Conservation (phyloP, 2,113 vertebrate genomes). For the Microtus montanus region DNA sequence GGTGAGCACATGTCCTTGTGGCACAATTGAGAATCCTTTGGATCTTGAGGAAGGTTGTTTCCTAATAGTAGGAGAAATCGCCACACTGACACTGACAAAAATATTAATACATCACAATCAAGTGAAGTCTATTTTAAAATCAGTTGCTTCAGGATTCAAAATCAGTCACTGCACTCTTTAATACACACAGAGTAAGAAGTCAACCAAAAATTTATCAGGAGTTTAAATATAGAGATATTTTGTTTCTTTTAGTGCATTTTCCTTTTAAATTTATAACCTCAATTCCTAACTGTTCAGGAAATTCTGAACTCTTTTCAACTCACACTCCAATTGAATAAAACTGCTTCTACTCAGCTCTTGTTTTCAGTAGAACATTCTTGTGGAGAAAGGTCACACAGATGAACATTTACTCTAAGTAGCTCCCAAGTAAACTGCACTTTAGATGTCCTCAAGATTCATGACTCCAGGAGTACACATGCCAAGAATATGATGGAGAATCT, state of each 20-base stretch:
- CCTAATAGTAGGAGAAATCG: too few species aligned
- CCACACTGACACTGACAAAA: too few species aligned
- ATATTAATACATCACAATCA: not conserved
- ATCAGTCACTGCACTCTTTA: not conserved
- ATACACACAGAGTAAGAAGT: not conserved
- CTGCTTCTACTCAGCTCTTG: not conserved
- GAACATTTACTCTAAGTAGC: not conserved
- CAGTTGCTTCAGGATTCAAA: not conserved
- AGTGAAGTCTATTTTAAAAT: not conserved
- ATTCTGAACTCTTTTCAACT: not conserved
- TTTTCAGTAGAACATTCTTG: not conserved
- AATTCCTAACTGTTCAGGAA: not conserved
- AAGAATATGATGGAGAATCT: too few species aligned
- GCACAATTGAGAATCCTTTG: too few species aligned
- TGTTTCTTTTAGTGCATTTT: not conserved
- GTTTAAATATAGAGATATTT: not conserved
- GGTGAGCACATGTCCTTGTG: too few species aligned
- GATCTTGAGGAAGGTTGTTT: too few species aligned
- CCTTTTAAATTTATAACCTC: not conserved
- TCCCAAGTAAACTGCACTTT: not conserved
- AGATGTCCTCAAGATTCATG: not conserved
- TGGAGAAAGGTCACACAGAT: not conserved
- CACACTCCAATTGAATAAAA: not conserved
- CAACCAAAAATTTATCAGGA: not conserved
- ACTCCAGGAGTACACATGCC: not conserved